Evolutionary conservation across 2,797 vertebrate genomes (phyloP).

Genomic region (Darevskia mixta): DNA sequence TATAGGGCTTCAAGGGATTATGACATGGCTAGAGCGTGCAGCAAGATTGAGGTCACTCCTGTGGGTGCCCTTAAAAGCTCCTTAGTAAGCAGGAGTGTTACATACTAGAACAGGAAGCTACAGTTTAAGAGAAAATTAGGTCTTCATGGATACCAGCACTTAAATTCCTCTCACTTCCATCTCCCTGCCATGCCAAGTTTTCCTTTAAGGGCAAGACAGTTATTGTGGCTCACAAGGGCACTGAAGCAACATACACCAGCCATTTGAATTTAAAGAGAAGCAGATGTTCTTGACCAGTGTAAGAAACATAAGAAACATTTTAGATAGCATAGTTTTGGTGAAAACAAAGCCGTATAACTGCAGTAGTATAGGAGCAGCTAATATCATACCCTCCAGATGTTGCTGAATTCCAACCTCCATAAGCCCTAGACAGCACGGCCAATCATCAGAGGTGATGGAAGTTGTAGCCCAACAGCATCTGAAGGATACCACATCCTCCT

Average conservation of each 20-base stretch:
- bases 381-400: no score
- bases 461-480: no score
- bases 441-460: no score
- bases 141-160: conserved; percentile 8
- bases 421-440: no score
- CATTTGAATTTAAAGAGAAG: not conserved
- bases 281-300: not conserved
- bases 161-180: conserved; percentile 2
- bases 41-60: not conserved
- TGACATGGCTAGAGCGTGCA: not conserved
- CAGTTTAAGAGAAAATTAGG: not conserved
- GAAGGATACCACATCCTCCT: no score
- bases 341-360: not conserved
- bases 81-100: not conserved
- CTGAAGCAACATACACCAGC: not conserved
- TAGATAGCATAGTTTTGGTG: not conserved
- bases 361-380: not conserved
- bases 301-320: not conserved
- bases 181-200: not conserved
- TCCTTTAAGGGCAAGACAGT: conserved; percentile 4
- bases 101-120: not conserved
- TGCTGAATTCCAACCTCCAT: no score
- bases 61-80: conserved; percentile 7
- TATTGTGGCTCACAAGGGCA: not conserved
- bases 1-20: not conserved